Percentiles rank a stretch among this genome's conserved stretches.
Conservation (phyloP, 2,888 invertebrate species). For the Nomada ferruginata region DNA sequence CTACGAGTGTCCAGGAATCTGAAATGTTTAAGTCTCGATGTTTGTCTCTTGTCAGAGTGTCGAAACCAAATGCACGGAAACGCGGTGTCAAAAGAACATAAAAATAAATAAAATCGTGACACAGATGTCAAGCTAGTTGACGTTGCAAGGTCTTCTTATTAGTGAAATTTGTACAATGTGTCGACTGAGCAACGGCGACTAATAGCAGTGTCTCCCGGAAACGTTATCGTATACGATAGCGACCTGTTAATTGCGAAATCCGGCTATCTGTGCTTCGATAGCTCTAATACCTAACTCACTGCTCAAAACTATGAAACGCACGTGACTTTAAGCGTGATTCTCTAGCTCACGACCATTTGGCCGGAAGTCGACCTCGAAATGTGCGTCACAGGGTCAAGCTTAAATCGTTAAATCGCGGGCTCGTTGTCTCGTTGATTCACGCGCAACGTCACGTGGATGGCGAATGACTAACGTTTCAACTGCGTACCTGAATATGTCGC, state of each 20-base stretch:
- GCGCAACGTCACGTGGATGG: constrained; percentile 9
- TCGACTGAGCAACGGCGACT: background rate
- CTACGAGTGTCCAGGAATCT: constrained; percentile 30
- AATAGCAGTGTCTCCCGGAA: background rate
- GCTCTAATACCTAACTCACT: constrained; percentile 4
- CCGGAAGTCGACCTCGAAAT: background rate
- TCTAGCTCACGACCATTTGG: background rate
- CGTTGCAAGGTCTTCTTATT: background rate
- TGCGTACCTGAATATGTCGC: constrained; percentile 22
- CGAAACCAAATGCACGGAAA: background rate
- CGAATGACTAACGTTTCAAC: constrained; percentile 33
- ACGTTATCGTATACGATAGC: constrained; percentile 19
- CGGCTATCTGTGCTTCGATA: background rate
- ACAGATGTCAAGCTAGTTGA: background rate
- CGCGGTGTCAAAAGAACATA: background rate
- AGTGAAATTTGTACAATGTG: background rate
- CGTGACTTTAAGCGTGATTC: background rate
- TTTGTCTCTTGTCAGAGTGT: constrained; percentile 1
- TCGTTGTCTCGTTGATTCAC: background rate
- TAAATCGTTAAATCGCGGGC: constrained; percentile 10
- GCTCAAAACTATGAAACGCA: background rate
- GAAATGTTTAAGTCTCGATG: constrained; percentile 8
- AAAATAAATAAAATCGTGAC: background rate
- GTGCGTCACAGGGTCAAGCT: constrained; percentile 8
- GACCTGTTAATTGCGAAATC: background rate